Evolutionary conservation across 2,113 vertebrate species (phyloP).

Genomic region (Cynopterus brachyotis): DNA sequence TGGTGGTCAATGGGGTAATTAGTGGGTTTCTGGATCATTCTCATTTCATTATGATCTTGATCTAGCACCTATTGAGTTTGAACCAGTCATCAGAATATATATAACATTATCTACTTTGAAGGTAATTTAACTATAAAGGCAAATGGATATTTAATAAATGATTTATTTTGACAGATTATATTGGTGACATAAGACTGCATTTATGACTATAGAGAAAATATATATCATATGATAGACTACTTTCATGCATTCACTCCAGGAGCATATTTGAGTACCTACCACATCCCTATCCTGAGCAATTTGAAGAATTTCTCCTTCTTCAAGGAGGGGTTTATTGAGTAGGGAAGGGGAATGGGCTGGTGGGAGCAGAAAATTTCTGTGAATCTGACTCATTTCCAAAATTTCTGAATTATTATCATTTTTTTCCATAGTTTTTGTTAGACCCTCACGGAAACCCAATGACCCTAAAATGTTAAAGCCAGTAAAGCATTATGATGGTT

Average conservation of each 20-base stretch:
- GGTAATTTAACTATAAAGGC: neutral
- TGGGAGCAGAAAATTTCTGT: neutral
- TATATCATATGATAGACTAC: neutral
- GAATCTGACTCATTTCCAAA: neutral
- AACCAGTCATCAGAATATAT: neutral
- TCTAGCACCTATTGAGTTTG: neutral
- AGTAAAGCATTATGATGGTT: neutral
- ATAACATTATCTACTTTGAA: neutral
- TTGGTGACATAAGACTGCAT: neutral
- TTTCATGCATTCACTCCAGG: neutral
- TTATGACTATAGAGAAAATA: neutral
- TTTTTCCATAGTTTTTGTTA: neutral
- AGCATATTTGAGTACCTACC: neutral
- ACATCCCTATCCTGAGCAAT: neutral
- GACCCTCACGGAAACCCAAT: neutral
- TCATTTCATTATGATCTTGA: neutral
- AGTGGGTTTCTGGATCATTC: neutral
- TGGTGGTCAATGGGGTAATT: neutral
- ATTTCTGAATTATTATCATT: neutral
- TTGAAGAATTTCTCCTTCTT: neutral
- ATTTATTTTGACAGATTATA: neutral
- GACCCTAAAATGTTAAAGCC: neutral
- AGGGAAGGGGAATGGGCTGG: neutral
- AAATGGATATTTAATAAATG: neutral
- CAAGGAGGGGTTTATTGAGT: neutral